Evolutionary conservation across 2,888 invertebrate species (phyloP).

Genomic region (Folsomia manolachei): DNA sequence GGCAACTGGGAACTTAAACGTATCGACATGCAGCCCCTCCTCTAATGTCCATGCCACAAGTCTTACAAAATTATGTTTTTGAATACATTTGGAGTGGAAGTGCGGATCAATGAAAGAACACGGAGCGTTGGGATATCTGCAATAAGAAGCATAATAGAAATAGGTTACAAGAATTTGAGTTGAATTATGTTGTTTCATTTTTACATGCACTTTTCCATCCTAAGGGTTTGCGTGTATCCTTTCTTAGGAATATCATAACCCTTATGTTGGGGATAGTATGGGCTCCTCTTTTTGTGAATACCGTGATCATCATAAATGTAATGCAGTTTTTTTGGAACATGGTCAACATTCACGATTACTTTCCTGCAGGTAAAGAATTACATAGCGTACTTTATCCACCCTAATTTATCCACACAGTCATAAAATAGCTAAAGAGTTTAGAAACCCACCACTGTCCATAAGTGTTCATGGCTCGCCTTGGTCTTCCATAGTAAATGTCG

Average conservation of each 20-base stretch:
- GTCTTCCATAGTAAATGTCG: constrained; percentile 53
- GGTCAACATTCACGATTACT: constrained; percentile 54
- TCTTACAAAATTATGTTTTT: constrained; percentile 54
- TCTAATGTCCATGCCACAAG: constrained; percentile 53
- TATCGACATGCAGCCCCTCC: constrained; percentile 53
- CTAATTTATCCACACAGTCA: no score
- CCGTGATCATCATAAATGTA: constrained; percentile 2
- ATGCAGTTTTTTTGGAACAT: constrained; percentile 32
- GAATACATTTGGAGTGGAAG: constrained; percentile 53
- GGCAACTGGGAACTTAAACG: constrained; percentile 52
- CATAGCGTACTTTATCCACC: no score
- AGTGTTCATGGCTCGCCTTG: constrained; percentile 53
- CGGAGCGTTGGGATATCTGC: constrained; percentile 42
- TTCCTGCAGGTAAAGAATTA: no score
- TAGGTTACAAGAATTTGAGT: no score
- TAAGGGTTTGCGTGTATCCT: constrained; percentile 53
- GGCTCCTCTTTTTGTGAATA: background rate
- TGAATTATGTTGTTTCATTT: background rate
- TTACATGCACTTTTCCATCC: constrained; percentile 55
- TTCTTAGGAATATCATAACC: constrained; percentile 6
- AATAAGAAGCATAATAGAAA: no score
- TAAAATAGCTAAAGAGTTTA: no score
- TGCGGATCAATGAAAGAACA: constrained; percentile 54
- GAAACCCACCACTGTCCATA: constrained; percentile 54
- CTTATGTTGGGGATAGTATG: background rate